Conservation (phyloP, 2,797 vertebrate genomes). For the Enteromius mattozi region DNA sequence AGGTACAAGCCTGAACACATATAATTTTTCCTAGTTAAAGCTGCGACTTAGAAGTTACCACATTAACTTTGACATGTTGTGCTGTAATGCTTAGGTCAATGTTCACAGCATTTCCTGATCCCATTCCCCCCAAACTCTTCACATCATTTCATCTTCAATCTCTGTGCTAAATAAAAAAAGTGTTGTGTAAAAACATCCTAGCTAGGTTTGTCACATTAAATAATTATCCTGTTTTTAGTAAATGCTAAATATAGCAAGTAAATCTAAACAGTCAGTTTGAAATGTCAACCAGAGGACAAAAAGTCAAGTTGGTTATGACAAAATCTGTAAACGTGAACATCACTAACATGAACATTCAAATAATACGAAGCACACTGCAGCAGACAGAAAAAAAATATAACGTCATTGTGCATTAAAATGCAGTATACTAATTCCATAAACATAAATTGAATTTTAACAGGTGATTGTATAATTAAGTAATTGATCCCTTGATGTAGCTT, state of each 20-base stretch:
- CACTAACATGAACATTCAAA: not conserved
- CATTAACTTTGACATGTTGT: too few relatives aligned
- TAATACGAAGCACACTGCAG: not conserved
- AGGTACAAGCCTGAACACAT: conserved; percentile 75
- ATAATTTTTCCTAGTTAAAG: not conserved
- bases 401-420: not conserved
- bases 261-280: not conserved
- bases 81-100: not conserved
- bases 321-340: not conserved
- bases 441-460: not conserved
- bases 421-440: not conserved
- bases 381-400: not conserved
- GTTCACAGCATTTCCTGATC: not conserved
- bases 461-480: not conserved
- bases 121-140: not conserved
- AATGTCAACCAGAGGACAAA: not conserved
- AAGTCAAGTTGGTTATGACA: not conserved
- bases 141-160: not conserved
- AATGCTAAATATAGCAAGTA: not conserved
- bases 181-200: not conserved
- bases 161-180: not conserved
- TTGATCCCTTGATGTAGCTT: not conserved
- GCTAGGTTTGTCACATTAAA: not conserved
- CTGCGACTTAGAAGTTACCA: not conserved
- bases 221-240: not conserved